phyloP scores from a whole-genome alignment of 2,888 invertebrate genomes.

The Pheosia gnoma region DNA sequence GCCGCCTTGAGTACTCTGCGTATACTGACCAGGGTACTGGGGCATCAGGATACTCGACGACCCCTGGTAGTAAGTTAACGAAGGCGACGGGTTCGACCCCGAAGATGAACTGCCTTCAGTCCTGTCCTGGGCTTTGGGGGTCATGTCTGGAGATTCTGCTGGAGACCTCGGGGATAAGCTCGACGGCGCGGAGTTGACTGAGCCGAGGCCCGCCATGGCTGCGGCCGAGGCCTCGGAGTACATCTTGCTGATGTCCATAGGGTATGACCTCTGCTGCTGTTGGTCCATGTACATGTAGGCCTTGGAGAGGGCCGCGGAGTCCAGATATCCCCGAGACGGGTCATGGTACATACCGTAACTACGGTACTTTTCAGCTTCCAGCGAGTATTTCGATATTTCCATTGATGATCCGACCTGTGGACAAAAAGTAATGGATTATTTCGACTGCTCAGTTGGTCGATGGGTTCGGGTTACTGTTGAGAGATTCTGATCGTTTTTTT shows the following conservation, averaged over 20 bases:
- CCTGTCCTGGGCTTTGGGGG: slow-evolving; percentile 77
- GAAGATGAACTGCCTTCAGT: slow-evolving; percentile 85
- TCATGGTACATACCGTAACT: slow-evolving; percentile 91
- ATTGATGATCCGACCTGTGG: slow-evolving; percentile 89
- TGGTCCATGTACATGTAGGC: slow-evolving; percentile 91
- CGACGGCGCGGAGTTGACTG: slow-evolving; percentile 74
- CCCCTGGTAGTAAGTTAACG: slow-evolving; percentile 84
- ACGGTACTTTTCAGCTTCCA: slow-evolving; percentile 90
- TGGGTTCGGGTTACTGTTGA: not conserved
- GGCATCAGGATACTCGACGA: slow-evolving; percentile 86
- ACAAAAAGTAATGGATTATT: slow-evolving; percentile 46
- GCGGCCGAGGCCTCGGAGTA: slow-evolving; percentile 86
- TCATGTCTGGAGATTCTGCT: slow-evolving; percentile 84
- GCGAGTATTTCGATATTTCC: slow-evolving; percentile 91
- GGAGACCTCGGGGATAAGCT: slow-evolving; percentile 76
- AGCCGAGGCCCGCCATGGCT: slow-evolving; percentile 82
- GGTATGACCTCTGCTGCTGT: slow-evolving; percentile 80
- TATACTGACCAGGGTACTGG: slow-evolving; percentile 86
- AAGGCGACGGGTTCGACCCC: slow-evolving; percentile 86
- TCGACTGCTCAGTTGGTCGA: not conserved
- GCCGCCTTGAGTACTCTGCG: slow-evolving; percentile 83
- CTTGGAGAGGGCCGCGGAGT: slow-evolving; percentile 89
- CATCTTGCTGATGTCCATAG: slow-evolving; percentile 87
- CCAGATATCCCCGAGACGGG: slow-evolving; percentile 88
- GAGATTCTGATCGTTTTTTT: too few species aligned